Evolutionary conservation across 2,113 vertebrate species (phyloP).

Genomic region (human): DNA sequence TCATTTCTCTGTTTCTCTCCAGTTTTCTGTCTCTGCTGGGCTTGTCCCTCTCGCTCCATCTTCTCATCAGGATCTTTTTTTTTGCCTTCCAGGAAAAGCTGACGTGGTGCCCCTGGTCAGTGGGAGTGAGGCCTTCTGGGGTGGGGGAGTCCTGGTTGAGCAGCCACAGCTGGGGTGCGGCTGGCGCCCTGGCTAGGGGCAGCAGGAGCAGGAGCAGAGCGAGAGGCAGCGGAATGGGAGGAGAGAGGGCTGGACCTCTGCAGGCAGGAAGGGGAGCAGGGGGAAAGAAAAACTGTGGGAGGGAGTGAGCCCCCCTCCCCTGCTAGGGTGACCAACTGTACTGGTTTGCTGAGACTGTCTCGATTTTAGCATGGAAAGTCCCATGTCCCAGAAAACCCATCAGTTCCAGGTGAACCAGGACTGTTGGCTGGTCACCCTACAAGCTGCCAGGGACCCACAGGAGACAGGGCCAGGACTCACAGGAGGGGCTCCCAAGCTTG

Average conservation of each 20-base stretch:
- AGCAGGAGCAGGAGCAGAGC: background rate
- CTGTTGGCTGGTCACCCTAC: background rate
- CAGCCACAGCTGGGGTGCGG: background rate
- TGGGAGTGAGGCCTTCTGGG: background rate
- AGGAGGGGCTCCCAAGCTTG: background rate
- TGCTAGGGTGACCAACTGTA: background rate
- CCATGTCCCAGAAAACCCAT: background rate
- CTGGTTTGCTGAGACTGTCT: background rate
- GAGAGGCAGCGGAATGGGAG: background rate
- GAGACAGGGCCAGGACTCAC: too few relatives aligned
- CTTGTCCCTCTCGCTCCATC: background rate
- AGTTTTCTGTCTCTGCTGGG: background rate
- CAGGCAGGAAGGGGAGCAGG: background rate
- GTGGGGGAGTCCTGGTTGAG: background rate
- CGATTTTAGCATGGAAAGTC: background rate
- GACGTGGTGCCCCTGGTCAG: background rate
- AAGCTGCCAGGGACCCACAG: background rate
- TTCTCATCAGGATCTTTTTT: conserved; percentile 7
- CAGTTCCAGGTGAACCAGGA: background rate
- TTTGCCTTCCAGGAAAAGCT: conserved; percentile 52
- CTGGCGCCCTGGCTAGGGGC: background rate
- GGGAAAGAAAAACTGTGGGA: background rate
- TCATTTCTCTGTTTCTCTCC: background rate
- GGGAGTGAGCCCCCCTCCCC: background rate
- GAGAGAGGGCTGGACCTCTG: background rate